Conservation (phyloP, 2,888 invertebrate species). For the Zootermopsis nevadensis region DNA sequence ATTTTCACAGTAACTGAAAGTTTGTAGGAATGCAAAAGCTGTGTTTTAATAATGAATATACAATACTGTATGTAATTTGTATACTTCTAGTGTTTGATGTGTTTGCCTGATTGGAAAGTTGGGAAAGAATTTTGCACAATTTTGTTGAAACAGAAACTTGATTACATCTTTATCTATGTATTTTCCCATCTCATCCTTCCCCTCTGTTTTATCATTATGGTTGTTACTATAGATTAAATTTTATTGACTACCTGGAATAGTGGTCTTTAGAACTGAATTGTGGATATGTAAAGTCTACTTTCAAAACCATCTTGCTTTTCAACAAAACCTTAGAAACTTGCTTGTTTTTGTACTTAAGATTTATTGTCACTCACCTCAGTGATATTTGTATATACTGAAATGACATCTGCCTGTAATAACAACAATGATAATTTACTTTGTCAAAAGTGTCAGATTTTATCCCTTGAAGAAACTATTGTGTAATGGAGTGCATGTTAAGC, state of each 20-base stretch:
- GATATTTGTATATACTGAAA: no score
- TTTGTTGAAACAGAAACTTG: background rate
- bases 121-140: conserved; percentile 15
- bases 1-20: background rate
- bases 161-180: background rate
- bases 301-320: background rate
- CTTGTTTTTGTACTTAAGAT: no score
- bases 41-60: conserved; percentile 20
- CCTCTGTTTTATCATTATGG: background rate
- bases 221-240: background rate
- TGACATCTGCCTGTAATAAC: no score
- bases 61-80: conserved; percentile 9
- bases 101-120: conserved; percentile 7
- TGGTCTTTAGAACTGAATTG: background rate
- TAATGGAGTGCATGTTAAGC: no score
- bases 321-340: no score
- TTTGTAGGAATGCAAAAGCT: background rate
- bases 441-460: no score
- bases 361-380: no score
- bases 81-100: conserved; percentile 18
- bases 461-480: no score
- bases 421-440: no score
- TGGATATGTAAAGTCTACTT: conserved; percentile 3
- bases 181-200: background rate
- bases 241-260: background rate